These are phyloP conservation scores for Ataeniobius toweri DNA, from an alignment of 2,797 vertebrate species.

Conservation along the genomic window DNA sequence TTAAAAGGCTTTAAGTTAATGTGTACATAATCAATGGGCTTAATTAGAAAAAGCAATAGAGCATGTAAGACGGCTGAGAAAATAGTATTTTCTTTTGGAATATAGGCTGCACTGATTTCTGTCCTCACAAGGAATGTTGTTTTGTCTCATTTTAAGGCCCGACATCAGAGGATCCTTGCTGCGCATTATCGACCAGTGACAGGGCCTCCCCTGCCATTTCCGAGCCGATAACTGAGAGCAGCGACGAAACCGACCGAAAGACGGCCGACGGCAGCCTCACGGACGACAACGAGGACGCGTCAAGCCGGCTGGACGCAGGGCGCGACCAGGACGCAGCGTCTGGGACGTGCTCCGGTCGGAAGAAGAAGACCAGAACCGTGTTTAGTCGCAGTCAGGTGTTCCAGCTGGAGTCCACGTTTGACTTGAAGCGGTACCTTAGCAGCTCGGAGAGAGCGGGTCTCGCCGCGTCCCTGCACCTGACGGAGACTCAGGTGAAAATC, in stretches of 20 bases:
- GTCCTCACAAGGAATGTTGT: neutral
- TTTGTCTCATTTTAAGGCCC: constrained; percentile 63
- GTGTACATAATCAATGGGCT: neutral
- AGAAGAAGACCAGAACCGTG: constrained; percentile 91
- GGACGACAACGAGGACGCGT: constrained; percentile 71
- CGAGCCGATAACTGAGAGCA: constrained; percentile 76
- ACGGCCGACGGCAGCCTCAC: constrained; percentile 47
- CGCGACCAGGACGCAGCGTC: constrained; percentile 54
- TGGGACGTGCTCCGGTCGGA: constrained; percentile 70
- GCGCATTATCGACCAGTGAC: constrained; percentile 80
- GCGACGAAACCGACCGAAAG: constrained; percentile 65
- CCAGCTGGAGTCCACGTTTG: constrained; percentile 94
- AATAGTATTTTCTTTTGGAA: neutral
- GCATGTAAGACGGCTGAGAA: neutral
- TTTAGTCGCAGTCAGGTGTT: constrained; percentile 93
- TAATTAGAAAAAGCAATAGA: neutral
- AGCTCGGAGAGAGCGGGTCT: constrained; percentile 84
- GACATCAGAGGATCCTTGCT: constrained; percentile 58
- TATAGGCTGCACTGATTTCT: neutral
- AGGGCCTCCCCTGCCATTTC: constrained; percentile 84
- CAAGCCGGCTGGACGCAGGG: constrained; percentile 49
- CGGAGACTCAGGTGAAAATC: constrained; percentile 91
- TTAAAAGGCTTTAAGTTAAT: neutral
- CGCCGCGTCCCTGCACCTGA: constrained; percentile 83
- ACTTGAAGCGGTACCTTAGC: constrained; percentile 88